Evolutionary conservation across 2,113 vertebrate genomes (phyloP).

Genomic region (Choloepus hoffmanni): DNA sequence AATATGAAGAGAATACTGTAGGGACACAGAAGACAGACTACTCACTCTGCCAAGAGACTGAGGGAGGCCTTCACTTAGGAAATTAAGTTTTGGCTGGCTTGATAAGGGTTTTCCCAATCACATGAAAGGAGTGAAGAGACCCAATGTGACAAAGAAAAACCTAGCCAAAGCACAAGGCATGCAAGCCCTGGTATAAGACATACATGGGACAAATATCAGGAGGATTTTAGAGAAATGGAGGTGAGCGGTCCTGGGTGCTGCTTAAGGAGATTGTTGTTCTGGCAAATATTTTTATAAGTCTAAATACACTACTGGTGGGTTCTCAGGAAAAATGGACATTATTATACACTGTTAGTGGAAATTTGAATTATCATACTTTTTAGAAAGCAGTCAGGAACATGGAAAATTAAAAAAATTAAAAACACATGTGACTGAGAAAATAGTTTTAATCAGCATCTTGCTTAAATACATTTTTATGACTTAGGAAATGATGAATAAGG

Average conservation of each 20-base stretch:
- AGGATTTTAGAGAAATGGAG: not conserved
- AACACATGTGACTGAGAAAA: slow-evolving; percentile 6
- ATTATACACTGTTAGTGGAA: not conserved
- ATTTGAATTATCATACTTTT: not conserved
- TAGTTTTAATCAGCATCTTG: not conserved
- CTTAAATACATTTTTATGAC: slow-evolving; percentile 2
- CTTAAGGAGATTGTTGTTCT: not conserved
- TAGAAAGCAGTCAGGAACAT: not conserved
- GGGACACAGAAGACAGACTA: too few relatives aligned
- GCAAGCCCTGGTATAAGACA: not conserved
- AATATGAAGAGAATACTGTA: not conserved
- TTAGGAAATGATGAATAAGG: not conserved
- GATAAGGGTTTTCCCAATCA: not conserved
- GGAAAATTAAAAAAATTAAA: not conserved
- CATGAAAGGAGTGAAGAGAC: not conserved
- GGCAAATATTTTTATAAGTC: not conserved
- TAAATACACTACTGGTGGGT: not conserved
- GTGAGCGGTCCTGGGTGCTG: not conserved
- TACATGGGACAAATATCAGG: rapidly evolving
- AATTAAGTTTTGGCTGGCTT: not conserved
- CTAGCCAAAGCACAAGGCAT: not conserved
- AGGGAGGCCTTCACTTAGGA: not conserved
- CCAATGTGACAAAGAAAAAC: not conserved
- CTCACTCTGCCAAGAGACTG: not conserved
- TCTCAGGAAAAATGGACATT: not conserved